Evolutionary conservation across 2,888 invertebrate genomes (phyloP).

Genomic region (Cryptus viduatorius): DNA sequence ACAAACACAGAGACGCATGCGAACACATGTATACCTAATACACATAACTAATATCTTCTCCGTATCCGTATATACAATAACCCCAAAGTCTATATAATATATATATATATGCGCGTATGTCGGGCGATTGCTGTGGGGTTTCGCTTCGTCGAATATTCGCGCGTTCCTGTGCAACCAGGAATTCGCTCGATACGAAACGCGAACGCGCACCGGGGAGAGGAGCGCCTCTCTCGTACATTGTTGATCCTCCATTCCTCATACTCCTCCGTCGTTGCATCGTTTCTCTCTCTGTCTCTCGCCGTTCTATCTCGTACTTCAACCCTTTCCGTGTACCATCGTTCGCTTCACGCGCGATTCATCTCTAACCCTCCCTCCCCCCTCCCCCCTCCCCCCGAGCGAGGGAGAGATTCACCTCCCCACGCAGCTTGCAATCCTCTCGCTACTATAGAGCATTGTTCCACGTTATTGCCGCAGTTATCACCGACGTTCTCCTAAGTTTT

Average conservation of each 20-base stretch:
- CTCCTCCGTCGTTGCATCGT: conserved; percentile 37
- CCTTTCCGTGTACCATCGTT: conserved; percentile 46
- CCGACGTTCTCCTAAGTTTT: conserved; percentile 74
- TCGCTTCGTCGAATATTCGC: conserved; percentile 59
- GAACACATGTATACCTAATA: not conserved
- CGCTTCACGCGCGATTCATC: conserved; percentile 67
- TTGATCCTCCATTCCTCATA: conserved; percentile 58
- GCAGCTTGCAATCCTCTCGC: conserved; percentile 53
- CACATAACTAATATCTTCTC: conserved; percentile 11
- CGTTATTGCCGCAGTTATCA: conserved; percentile 77
- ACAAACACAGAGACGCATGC: not conserved
- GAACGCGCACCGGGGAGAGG: conserved; percentile 15
- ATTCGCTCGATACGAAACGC: conserved; percentile 61
- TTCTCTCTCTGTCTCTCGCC: conserved; percentile 34
- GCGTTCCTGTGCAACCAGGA: conserved; percentile 63
- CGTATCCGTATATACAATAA: conserved; percentile 2
- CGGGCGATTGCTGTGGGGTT: conserved; percentile 41
- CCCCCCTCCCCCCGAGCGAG: conserved; percentile 5
- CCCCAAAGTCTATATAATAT: not conserved
- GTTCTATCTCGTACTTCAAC: conserved; percentile 48
- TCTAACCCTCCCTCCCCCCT: conserved; percentile 51
- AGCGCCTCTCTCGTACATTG: conserved; percentile 48
- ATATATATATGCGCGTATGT: conserved; percentile 1
- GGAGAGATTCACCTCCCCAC: conserved; percentile 55
- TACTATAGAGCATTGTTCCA: conserved; percentile 61